Percentiles rank a stretch among this genome's conserved stretches.
These are phyloP conservation scores for Hydractinia echinata DNA, from an alignment of 30 jellyfish, hydroid and myxozoan genomes.

Conservation along the genomic window DNA sequence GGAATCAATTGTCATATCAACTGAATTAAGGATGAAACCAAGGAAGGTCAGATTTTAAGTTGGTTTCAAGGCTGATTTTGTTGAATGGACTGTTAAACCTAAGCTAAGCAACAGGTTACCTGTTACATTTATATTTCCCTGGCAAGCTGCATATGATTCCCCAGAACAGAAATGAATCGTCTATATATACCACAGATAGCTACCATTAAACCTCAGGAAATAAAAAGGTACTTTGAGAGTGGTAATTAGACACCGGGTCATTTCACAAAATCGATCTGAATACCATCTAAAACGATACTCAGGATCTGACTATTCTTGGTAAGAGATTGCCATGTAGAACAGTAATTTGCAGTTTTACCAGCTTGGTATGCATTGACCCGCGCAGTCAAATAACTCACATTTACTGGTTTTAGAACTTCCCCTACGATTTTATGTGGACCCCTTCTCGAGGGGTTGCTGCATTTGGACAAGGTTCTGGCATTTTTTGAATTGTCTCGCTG, in stretches of 20 bases:
- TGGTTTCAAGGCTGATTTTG: constrained; percentile 19
- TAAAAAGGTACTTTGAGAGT: neutral
- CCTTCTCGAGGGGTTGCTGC: neutral
- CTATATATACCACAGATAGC: neutral
- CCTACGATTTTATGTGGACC: neutral
- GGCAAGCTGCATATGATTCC: neutral
- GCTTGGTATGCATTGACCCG: no score
- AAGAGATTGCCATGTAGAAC: neutral
- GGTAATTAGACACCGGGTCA: neutral
- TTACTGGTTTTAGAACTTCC: neutral
- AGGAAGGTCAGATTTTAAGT: neutral
- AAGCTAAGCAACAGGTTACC: neutral
- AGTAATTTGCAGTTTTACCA: neutral
- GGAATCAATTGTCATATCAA: no score
- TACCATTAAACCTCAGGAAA: neutral
- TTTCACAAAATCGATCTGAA: neutral
- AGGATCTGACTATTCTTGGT: neutral
- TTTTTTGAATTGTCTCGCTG: neutral
- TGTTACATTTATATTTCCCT: neutral
- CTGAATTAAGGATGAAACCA: no score
- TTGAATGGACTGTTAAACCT: constrained; percentile 18
- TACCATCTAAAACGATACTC: neutral
- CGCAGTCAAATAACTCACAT: no score
- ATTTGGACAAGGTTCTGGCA: neutral
- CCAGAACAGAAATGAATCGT: constrained; percentile 15